phyloP scores from a whole-genome alignment of 1,140 invertebrate species.

The Pseudobourletiella spinata region DNA sequence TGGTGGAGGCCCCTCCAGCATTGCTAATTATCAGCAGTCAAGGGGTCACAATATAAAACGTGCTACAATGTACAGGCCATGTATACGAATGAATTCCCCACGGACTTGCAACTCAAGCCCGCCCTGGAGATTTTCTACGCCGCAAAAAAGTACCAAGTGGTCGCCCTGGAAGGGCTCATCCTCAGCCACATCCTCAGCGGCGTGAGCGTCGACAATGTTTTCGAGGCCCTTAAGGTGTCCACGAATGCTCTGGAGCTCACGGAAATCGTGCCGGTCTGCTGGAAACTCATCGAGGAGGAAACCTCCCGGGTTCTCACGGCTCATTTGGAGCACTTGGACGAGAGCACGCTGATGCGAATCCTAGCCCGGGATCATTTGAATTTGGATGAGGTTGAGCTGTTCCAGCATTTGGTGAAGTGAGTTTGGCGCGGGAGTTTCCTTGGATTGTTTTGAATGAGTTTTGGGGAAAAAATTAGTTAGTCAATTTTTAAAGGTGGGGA shows the following conservation, averaged over 20 bases:
- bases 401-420: constrained; percentile 24
- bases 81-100: constrained; percentile 29
- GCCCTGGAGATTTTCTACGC: constrained; percentile 22
- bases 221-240: constrained; percentile 22
- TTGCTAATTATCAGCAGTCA: not conserved
- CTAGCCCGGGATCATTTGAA: constrained; percentile 23
- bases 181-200: constrained; percentile 10
- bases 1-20: not conserved
- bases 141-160: constrained; percentile 18
- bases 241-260: constrained; percentile 18
- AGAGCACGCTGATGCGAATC: constrained; percentile 7
- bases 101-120: constrained; percentile 6
- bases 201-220: constrained; percentile 19
- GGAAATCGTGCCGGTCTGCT: constrained; percentile 14
- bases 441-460: too few species aligned
- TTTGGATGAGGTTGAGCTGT: constrained; percentile 24
- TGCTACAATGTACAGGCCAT: constrained; percentile 14
- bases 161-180: constrained; percentile 19
- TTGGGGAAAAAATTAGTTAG: too few species aligned
- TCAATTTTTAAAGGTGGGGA: constrained; percentile 23
- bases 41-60: too few species aligned
- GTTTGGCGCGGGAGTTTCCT: too few species aligned
- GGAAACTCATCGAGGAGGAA: constrained; percentile 22
- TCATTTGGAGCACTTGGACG: constrained; percentile 18
- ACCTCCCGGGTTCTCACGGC: constrained; percentile 9